Base-by-base conservation (phyloP, 2,888 invertebrate genomes). In the Aleiodes leptofemur region DNA sequence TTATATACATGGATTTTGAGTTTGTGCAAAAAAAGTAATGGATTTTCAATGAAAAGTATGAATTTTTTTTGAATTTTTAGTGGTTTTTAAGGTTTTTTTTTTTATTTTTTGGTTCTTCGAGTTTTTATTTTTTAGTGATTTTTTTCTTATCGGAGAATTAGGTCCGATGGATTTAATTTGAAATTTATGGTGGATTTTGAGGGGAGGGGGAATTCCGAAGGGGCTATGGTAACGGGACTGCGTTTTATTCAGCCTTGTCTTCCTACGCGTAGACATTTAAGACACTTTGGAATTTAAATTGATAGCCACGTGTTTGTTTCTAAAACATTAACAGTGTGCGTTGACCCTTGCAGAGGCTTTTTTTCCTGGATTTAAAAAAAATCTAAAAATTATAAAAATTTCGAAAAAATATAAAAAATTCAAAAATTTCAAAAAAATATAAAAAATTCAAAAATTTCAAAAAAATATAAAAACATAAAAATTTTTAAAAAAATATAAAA, bases 21-120 rank as follows among this genome's bases (percentile, higher is more conserved):
- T 13, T 68, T 69, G 29, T 57, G 70, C 23, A 23, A 23, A 23
- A 23, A 23, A 53, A 31, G 38, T 14, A 23, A 38, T 14, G 71
- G 59, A 77, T 51, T 69, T 61, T 71, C 64, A 48, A 31, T 53
- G 74, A 77, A 56, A 69, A 74, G 78, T 78, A 78, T 76, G 76
- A 16, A 3, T 11, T 48, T 64, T 16, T 64, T n/a, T 6, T 34
- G 34, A 6, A 34, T 34, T 34, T 34, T 34, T 34, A 34, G 6
- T 34, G 34, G 4, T 23, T 23, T 23, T 23, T 23, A 23, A 23
- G 23, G n/a, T 43, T 43, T 16, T 31, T 31, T 14, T 43, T 57
- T 16, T 31, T 14, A 16, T 57, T 16, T 43, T 0, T 16, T 55
- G 7, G 55, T 55, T 55, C 5, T 53, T 13, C 2, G 23, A 23